phyloP scores from a whole-genome alignment of 2,888 invertebrate species.

The Chymomyza caudatula region DNA sequence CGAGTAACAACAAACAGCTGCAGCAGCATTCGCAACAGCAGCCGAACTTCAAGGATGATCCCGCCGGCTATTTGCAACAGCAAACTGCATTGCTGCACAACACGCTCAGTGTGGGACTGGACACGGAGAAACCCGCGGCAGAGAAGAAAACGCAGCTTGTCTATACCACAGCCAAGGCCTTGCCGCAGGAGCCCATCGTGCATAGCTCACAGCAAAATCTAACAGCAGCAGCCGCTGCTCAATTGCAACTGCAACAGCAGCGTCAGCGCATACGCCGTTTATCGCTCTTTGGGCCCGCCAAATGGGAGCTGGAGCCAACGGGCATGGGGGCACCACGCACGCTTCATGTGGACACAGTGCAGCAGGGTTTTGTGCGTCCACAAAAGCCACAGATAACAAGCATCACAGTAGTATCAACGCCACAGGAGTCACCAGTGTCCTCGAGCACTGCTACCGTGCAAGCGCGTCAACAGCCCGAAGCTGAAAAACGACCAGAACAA shows the following conservation, averaged over 20 bases:
- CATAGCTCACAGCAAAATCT: constrained; percentile 41
- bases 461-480: constrained; percentile 52
- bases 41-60: constrained; percentile 94
- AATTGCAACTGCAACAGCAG: constrained; percentile 66
- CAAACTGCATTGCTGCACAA: constrained; percentile 92
- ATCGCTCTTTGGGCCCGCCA: constrained; percentile 39
- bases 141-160: neutral
- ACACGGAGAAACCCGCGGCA: constrained; percentile 3
- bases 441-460: constrained; percentile 55
- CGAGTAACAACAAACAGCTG: constrained; percentile 16
- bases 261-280: constrained; percentile 66
- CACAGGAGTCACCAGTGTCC: constrained; percentile 76
- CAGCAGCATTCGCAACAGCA: constrained; percentile 38
- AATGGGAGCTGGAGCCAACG: constrained; percentile 45
- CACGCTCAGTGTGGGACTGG: constrained; percentile 86
- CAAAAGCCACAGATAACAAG: constrained; percentile 52
- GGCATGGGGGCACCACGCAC: constrained; percentile 17
- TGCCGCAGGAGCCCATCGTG: constrained; percentile 49
- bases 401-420: constrained; percentile 78
- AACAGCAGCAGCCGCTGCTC: neutral
- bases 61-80: constrained; percentile 92
- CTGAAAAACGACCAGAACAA: constrained; percentile 84
- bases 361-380: constrained; percentile 49
- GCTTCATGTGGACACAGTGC: constrained; percentile 47
- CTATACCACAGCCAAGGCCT: constrained; percentile 23